These are phyloP conservation scores for Sinocyclocheilus anophthalmus DNA, from an alignment of 2,113 vertebrate species.

Conservation along the genomic window DNA sequence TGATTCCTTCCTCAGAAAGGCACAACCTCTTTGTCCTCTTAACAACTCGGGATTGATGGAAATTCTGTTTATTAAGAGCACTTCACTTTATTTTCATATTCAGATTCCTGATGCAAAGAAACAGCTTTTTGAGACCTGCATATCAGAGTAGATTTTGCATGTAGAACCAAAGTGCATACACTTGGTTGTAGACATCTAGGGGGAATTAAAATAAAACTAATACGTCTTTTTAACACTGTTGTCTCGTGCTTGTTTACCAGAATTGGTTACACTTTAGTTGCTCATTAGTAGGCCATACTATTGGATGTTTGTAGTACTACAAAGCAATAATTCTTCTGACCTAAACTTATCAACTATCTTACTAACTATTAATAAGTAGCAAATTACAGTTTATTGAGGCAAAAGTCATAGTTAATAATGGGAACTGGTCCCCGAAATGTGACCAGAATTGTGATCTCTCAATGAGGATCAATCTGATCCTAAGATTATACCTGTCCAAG, in stretches of 20 bases:
- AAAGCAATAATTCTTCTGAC: no score
- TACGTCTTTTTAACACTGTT: background rate
- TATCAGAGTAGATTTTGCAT: background rate
- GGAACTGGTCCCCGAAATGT: background rate
- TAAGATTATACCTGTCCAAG: no score
- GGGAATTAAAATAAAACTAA: background rate
- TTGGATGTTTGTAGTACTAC: no score
- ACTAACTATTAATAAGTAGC: background rate
- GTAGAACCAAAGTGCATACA: background rate
- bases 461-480: no score
- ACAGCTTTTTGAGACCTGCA: background rate
- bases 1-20: slow-evolving; percentile 54
- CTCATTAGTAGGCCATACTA: background rate
- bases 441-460: no score
- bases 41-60: slow-evolving; percentile 52
- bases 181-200: background rate
- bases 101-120: slow-evolving; percentile 32
- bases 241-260: background rate
- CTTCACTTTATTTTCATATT: slow-evolving; percentile 59
- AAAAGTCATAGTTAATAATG: background rate
- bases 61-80: slow-evolving; percentile 29
- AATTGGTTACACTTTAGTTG: background rate
- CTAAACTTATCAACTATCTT: background rate
- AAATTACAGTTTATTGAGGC: background rate
- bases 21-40: slow-evolving; percentile 12